These are phyloP conservation scores for Eupithecia dodoneata DNA, from an alignment of 2,888 invertebrate species.

Conservation along the genomic window DNA sequence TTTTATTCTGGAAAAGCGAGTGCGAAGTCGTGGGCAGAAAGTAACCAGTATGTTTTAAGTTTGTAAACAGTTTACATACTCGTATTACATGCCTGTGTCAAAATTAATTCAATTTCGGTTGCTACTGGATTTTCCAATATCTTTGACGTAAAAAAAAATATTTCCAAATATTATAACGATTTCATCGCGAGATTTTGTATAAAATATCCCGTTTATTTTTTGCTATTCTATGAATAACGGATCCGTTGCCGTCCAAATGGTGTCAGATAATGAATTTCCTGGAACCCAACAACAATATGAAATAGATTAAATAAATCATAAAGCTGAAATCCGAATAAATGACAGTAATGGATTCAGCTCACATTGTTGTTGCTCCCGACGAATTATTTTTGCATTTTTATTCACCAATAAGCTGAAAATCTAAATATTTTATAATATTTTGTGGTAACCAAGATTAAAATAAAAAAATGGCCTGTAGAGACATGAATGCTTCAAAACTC, in stretches of 20 bases:
- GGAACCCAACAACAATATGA: constrained; percentile 28
- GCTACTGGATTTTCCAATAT: no score
- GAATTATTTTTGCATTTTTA: not conserved
- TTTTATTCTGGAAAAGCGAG: no score
- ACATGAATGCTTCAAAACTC: not conserved
- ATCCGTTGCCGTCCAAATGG: constrained; percentile 19
- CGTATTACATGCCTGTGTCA: no score
- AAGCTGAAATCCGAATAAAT: constrained; percentile 26
- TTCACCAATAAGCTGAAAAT: not conserved
- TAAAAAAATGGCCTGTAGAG: not conserved
- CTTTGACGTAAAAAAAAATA: no score
- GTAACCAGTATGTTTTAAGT: no score
- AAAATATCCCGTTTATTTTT: constrained; percentile 10
- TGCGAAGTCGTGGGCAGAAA: no score
- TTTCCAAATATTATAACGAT: not conserved
- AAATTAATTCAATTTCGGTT: no score
- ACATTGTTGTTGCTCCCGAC: constrained; percentile 25
- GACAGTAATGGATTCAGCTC: constrained; percentile 23
- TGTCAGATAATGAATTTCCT: constrained; percentile 33
- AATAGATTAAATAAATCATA: constrained; percentile 38
- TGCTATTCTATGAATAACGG: constrained; percentile 14
- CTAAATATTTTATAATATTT: not conserved
- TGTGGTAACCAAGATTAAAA: not conserved
- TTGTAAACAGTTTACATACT: no score
- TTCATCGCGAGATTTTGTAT: not conserved